phyloP scores from a whole-genome alignment of 1,140 invertebrate genomes.

The Battus philenor region DNA sequence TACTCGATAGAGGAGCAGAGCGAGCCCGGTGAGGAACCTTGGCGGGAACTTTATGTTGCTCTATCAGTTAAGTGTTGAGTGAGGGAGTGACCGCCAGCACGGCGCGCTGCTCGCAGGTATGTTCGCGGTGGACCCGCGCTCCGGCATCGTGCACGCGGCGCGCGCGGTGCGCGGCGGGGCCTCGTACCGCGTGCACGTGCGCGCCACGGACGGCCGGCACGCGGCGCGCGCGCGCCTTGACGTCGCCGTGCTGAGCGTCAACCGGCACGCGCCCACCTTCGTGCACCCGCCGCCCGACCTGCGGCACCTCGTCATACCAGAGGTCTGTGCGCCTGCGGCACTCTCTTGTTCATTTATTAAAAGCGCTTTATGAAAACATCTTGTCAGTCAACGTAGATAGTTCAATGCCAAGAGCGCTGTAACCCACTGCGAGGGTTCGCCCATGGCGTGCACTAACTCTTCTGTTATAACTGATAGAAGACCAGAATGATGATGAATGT shows the following conservation, averaged over 20 bases:
- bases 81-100: too few relatives aligned
- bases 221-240: slow-evolving; percentile 84
- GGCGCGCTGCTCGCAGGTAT: slow-evolving; percentile 73
- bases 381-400: too few relatives aligned
- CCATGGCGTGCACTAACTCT: too few relatives aligned
- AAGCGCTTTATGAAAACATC: too few relatives aligned
- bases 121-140: slow-evolving; percentile 83
- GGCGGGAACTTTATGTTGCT: too few relatives aligned
- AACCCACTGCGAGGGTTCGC: too few relatives aligned
- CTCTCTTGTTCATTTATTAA: too few relatives aligned
- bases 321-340: too few relatives aligned
- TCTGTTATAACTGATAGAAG: too few relatives aligned
- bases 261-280: slow-evolving; percentile 90
- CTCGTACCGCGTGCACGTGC: slow-evolving; percentile 82
- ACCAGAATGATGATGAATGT: too few relatives aligned
- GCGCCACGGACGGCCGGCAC: slow-evolving; percentile 84
- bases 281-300: slow-evolving; percentile 85
- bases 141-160: slow-evolving; percentile 87
- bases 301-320: slow-evolving; percentile 86
- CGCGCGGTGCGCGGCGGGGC: slow-evolving; percentile 80
- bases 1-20: slow-evolving; percentile 82
- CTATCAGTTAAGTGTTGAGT: too few relatives aligned
- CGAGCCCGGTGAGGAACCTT: slow-evolving; percentile 66
- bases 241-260: slow-evolving; percentile 87
- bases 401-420: too few relatives aligned